Percentiles rank a stretch among this genome's conserved stretches.
phyloP scores from a whole-genome alignment of 2,888 invertebrate genomes.

The Diplazon laetatorius region DNA sequence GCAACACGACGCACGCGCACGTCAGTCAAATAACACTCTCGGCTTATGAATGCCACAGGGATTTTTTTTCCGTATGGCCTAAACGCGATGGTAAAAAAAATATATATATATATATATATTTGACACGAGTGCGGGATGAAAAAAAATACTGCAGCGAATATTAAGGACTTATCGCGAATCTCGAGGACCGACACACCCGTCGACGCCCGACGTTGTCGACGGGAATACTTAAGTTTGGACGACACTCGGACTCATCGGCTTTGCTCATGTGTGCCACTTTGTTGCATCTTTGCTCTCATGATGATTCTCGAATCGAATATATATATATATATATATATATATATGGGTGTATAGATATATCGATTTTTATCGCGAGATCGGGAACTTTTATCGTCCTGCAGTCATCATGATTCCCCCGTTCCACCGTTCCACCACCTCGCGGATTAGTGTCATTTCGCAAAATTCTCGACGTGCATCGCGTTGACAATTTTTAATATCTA shows the following conservation, averaged over 20 bases:
- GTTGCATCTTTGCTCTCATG: slow-evolving; percentile 39
- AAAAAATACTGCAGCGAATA: slow-evolving; percentile 6
- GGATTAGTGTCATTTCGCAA: slow-evolving; percentile 58
- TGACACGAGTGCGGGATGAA: not conserved
- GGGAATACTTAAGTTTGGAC: slow-evolving; percentile 16
- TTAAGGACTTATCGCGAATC: slow-evolving; percentile 45
- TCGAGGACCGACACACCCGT: slow-evolving; percentile 22
- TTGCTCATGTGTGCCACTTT: slow-evolving; percentile 31
- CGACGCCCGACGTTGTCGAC: slow-evolving; percentile 38
- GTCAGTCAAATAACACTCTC: slow-evolving; percentile 22
- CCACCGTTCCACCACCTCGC: slow-evolving; percentile 3
- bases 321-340: slow-evolving; percentile 2
- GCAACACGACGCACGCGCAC: slow-evolving; percentile 19
- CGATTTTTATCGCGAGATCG: not conserved
- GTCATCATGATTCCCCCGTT: slow-evolving; percentile 39
- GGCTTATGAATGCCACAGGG: slow-evolving; percentile 17
- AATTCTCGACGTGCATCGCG: slow-evolving; percentile 29
- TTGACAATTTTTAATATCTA: slow-evolving; percentile 24
- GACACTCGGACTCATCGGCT: slow-evolving; percentile 18
- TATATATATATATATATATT: too few species aligned
- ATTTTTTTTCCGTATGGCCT: not conserved
- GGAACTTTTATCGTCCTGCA: slow-evolving; percentile 3
- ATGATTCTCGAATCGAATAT: slow-evolving; percentile 3
- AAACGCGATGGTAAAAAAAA: not conserved
- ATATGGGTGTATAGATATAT: not conserved